Conservation (phyloP, 2,888 invertebrate genomes). For the Calameuta filiformis region DNA sequence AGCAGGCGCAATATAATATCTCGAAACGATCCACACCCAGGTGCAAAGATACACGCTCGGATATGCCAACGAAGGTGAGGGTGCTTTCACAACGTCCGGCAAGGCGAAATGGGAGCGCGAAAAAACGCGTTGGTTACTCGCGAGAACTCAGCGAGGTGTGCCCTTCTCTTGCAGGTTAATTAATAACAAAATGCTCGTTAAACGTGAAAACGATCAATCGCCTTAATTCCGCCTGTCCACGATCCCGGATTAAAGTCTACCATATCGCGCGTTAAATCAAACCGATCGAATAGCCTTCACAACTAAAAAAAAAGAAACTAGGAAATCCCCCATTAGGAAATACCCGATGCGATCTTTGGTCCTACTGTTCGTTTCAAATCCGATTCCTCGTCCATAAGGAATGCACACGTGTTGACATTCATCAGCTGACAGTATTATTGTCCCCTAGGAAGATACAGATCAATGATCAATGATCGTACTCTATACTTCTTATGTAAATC, state of each 20-base stretch:
- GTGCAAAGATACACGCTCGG: constrained; percentile 32
- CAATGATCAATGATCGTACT: neutral
- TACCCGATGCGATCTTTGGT: neutral
- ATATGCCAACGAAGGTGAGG: constrained; percentile 25
- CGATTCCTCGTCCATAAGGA: neutral
- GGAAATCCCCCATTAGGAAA: neutral
- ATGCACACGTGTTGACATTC: neutral
- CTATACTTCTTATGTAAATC: neutral
- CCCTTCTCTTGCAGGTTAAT: neutral
- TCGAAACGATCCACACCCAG: constrained; percentile 42
- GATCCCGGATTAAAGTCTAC: neutral
- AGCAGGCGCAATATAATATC: constrained; percentile 31
- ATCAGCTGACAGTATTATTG: neutral
- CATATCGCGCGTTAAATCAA: neutral
- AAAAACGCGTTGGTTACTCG: neutral
- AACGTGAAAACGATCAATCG: neutral
- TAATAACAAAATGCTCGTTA: neutral
- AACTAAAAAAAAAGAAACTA: neutral
- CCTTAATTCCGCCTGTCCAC: neutral
- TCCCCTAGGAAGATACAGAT: neutral
- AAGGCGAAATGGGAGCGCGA: neutral
- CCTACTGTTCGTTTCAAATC: neutral
- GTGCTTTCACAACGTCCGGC: constrained; percentile 35
- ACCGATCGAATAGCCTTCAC: neutral
- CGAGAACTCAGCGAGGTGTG: neutral